A percentile compares a stretch with the other conserved stretches of the same genome.
phyloP scores from a whole-genome alignment of 2,888 invertebrate species.

The Protophormia terraenovae region DNA sequence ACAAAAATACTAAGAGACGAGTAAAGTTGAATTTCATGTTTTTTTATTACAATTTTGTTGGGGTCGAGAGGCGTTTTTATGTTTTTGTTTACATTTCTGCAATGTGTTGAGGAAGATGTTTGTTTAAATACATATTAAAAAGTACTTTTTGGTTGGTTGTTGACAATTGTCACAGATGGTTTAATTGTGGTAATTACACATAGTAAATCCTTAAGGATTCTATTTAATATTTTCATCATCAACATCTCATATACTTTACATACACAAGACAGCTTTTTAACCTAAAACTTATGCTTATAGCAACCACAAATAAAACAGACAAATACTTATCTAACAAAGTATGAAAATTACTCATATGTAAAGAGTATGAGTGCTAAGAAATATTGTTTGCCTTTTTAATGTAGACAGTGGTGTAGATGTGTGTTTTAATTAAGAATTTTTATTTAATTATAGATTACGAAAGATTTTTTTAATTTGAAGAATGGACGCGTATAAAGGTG shows the following conservation, averaged over 20 bases:
- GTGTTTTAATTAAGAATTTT: no score
- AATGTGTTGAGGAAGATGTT: slow-evolving; percentile 18
- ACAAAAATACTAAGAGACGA: slow-evolving; percentile 56
- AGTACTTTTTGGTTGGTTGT: slow-evolving; percentile 56
- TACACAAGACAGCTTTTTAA: slow-evolving; percentile 46
- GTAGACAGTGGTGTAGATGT: slow-evolving; percentile 3
- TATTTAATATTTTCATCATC: slow-evolving; percentile 54
- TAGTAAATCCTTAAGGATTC: slow-evolving; percentile 80
- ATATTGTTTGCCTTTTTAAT: background rate
- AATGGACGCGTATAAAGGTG: no score
- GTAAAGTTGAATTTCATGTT: slow-evolving; percentile 80
- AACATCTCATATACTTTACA: slow-evolving; percentile 10
- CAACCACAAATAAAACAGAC: slow-evolving; percentile 33
- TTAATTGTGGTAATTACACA: slow-evolving; percentile 82
- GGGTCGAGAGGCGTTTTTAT: slow-evolving; percentile 40
- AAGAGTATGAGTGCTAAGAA: background rate
- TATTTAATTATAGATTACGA: background rate
- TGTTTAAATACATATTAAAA: slow-evolving; percentile 42
- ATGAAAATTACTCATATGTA: slow-evolving; percentile 42
- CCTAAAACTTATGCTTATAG: slow-evolving; percentile 42
- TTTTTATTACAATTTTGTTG: slow-evolving; percentile 62
- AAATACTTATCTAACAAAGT: background rate
- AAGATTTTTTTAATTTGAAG: no score
- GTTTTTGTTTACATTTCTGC: no score
- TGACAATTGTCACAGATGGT: slow-evolving; percentile 82